phyloP scores from a whole-genome alignment of 2,113 vertebrate species.

The Caranx melampygus region DNA sequence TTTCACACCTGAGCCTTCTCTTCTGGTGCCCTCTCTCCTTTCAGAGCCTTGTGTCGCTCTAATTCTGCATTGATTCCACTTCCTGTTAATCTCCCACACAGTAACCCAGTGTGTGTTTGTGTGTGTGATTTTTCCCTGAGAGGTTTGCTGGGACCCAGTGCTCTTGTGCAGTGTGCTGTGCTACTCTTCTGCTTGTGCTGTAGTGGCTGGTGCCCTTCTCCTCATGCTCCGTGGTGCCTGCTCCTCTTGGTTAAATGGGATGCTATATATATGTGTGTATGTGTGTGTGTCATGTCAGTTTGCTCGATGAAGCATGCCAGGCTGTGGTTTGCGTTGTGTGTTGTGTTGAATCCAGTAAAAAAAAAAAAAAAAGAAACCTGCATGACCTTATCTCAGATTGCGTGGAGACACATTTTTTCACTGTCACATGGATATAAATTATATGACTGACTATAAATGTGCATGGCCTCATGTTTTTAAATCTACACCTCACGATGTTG shows the following conservation, averaged over 20 bases:
- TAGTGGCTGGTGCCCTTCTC: conserved; percentile 53
- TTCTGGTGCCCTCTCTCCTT: neutral
- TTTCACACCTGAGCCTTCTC: neutral
- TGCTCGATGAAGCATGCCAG: conserved; percentile 63
- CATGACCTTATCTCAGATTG: conserved; percentile 65
- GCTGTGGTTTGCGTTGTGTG: conserved; percentile 37
- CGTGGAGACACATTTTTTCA: conserved; percentile 28
- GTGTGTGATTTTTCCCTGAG: conserved; percentile 56
- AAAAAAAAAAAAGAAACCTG: conserved; percentile 27
- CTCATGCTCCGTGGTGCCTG: conserved; percentile 49
- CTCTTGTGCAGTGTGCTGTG: conserved; percentile 69
- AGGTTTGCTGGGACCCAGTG: conserved; percentile 81
- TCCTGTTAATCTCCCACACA: conserved; percentile 10
- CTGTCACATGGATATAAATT: conserved; percentile 33
- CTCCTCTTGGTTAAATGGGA: conserved; percentile 42
- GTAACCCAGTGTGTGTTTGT: conserved; percentile 12
- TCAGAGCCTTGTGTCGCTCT: conserved; percentile 8
- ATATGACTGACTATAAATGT: conserved; percentile 39
- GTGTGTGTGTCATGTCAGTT: conserved; percentile 41
- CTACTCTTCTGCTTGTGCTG: conserved; percentile 59
- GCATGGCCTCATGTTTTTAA: conserved; percentile 52
- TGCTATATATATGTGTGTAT: conserved; percentile 20
- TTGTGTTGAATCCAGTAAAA: conserved; percentile 34
- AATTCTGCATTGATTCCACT: conserved; percentile 8
- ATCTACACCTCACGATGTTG: conserved; percentile 3